Evolutionary conservation across 2,797 vertebrate species (phyloP).

Genomic region (Premnoplex brunnescens): DNA sequence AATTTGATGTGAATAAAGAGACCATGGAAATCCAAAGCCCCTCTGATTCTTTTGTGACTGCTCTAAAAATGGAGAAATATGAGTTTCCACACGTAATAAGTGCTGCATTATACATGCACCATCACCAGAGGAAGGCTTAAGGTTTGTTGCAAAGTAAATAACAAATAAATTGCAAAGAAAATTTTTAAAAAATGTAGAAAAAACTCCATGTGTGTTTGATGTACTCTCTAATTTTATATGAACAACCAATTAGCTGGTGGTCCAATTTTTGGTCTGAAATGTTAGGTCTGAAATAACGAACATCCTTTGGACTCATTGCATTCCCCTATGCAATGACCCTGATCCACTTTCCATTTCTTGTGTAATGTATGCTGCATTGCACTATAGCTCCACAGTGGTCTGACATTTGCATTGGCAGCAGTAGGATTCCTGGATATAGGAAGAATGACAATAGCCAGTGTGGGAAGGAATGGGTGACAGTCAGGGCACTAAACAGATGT

Average conservation of each 20-base stretch:
- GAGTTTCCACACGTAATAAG: neutral
- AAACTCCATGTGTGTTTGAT: neutral
- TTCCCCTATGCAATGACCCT: conserved; percentile 59
- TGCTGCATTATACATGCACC: neutral
- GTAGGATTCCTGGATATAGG: conserved; percentile 58
- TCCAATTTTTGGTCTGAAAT: conserved; percentile 1
- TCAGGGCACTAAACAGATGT: conserved; percentile 86
- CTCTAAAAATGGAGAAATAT: neutral
- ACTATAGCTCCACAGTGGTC: conserved; percentile 69
- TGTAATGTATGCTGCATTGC: conserved; percentile 31
- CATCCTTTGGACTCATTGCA: conserved; percentile 40
- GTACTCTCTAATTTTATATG: neutral
- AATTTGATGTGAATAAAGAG: neutral
- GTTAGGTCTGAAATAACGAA: conserved; percentile 47
- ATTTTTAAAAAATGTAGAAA: neutral
- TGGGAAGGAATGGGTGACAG: conserved; percentile 71
- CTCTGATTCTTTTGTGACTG: neutral
- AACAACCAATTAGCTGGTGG: neutral
- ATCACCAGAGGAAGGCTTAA: neutral
- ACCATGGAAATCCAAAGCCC: neutral
- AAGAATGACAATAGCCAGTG: conserved; percentile 74
- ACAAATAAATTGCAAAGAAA: neutral
- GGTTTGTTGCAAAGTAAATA: neutral
- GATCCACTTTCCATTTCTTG: conserved; percentile 54
- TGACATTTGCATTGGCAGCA: conserved; percentile 67